Base-by-base conservation (phyloP, 2,113 vertebrate species). In the Pavo muticus region DNA sequence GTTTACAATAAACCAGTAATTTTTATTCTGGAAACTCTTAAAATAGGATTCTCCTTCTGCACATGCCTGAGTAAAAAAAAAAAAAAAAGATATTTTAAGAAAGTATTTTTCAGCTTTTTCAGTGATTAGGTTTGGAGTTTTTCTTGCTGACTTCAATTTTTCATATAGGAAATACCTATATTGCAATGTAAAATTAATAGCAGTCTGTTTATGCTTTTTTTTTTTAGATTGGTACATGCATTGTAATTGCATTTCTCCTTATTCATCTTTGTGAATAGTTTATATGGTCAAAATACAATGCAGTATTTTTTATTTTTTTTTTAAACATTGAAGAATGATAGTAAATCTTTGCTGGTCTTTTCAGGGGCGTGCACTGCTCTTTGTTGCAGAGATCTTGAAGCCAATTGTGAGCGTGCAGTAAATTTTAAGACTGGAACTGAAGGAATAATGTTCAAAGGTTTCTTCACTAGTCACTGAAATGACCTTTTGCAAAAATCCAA, bases 1-100 rank as follows among this genome's bases (percentile, higher is more conserved):
- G 73, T 95, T 92, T 78, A 67, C 40, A 84, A 35, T 84, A 87
- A 92, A 76, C n/a, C 39, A 37, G 30, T 88, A 78, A 59, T 70
- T 95, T 93, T 96, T 82, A 45, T 64, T 88, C 71, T 40, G 47
- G 80, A 82, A 92, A 29, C 27, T 90, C 56, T 84, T 84, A 72
- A 87, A 92, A 64, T 85, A 71, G 35, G 19, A 69, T 90, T 92
- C 39, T 5, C 8, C 4, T 90, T 94, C 25, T 93, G 23, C 60
- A 60, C 35, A 0, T 90, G 19, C 8, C 4, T 32, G 29, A 84
- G n/a, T 29, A 6, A 60, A 56, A 74, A 25, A 90, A 77, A 42
- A 39, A 6, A 60, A 56, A 74, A 25, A 90, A 77, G 47, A 39
- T 90, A 88, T 30, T 79, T 94, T 84, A 82, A 69, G 65, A 35